Evolutionary conservation across 2,797 vertebrate genomes (phyloP).

Genomic region (Jordanella pulchra): DNA sequence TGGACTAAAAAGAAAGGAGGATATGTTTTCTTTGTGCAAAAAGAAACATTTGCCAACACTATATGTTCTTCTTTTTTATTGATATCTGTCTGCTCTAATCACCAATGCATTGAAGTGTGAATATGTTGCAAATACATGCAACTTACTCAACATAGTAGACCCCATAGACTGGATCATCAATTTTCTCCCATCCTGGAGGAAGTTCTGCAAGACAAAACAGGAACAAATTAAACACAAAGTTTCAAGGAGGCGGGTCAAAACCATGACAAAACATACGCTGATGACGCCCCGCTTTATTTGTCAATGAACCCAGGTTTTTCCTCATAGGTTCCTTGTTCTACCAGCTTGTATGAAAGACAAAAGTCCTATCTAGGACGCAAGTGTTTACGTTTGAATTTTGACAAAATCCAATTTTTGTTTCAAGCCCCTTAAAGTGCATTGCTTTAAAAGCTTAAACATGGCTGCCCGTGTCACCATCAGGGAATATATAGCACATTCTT

Average conservation of each 20-base stretch:
- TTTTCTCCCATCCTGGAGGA: slow-evolving; percentile 98
- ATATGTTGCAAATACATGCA: neutral
- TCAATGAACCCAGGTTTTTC: neutral
- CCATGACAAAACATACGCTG: neutral
- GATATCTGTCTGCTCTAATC: neutral
- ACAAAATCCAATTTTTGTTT: too few species aligned
- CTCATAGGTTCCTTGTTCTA: neutral
- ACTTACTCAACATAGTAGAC: slow-evolving; percentile 99
- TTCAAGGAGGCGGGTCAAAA: slow-evolving; percentile 1
- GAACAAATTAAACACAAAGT: slow-evolving; percentile 15
- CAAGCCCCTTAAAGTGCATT: too few species aligned
- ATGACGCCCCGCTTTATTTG: neutral
- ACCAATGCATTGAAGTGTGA: neutral
- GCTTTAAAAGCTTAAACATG: too few species aligned
- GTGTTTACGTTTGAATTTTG: too few species aligned
- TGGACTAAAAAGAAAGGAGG: slow-evolving; percentile 6
- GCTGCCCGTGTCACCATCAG: neutral
- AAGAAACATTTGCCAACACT: neutral
- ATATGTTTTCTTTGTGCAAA: neutral
- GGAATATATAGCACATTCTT: neutral
- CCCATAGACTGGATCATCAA: slow-evolving; percentile 98
- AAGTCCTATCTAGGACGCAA: too few species aligned
- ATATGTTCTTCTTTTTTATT: neutral
- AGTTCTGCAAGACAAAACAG: slow-evolving; percentile 82
- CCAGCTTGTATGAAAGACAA: neutral